phyloP scores from a whole-genome alignment of 30 jellyfish, hydroid and myxozoan genomes.

The Turritopsis rubra region DNA sequence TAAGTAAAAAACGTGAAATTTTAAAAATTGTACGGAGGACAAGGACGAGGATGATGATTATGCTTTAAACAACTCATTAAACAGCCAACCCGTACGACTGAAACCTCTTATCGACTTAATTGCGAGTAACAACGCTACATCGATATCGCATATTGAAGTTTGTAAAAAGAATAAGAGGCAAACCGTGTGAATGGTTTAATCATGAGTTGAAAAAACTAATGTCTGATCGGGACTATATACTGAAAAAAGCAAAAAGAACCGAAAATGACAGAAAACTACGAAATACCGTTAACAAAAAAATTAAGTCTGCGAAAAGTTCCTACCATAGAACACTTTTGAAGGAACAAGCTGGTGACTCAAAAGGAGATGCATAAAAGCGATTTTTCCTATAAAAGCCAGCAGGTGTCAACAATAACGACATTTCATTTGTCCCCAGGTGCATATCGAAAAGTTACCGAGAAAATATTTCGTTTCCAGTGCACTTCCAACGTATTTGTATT shows the following conservation, averaged over 20 bases:
- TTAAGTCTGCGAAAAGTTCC: not conserved
- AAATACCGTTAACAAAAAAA: not conserved
- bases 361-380: not conserved
- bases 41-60: no score
- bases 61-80: slow-evolving; percentile 27
- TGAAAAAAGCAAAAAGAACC: slow-evolving; percentile 21
- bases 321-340: not conserved
- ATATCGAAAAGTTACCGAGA: not conserved
- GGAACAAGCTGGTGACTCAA: slow-evolving; percentile 8
- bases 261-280: slow-evolving; percentile 21
- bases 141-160: slow-evolving; percentile 34
- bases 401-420: not conserved
- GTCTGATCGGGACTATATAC: slow-evolving; percentile 26
- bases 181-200: slow-evolving; percentile 4
- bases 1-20: no score
- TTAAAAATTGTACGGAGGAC: no score
- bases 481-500: not conserved
- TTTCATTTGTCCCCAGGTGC: not conserved
- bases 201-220: slow-evolving; percentile 9
- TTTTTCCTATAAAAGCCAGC: slow-evolving; percentile 2
- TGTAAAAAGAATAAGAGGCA: slow-evolving; percentile 1
- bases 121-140: slow-evolving; percentile 29
- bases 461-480: not conserved
- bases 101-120: no score
- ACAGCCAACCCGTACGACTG: slow-evolving; percentile 43